Conservation (phyloP, 2,113 vertebrate genomes). For the Mesocricetus auratus region DNA sequence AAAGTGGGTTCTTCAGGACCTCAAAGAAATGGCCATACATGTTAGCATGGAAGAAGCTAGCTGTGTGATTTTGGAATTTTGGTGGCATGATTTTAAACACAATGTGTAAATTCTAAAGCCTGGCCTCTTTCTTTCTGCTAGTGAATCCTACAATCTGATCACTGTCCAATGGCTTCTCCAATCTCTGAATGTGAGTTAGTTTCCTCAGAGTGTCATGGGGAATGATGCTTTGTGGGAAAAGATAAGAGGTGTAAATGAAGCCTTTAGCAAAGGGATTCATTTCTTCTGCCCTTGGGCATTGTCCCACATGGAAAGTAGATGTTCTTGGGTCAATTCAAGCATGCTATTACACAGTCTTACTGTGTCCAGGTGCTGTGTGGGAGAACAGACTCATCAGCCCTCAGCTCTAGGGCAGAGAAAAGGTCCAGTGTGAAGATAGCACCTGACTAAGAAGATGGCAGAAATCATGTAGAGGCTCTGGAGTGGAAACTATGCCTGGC, state of each 20-base stretch:
- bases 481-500: not conserved
- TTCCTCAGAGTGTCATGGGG: not conserved
- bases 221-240: not conserved
- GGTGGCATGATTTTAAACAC: not conserved
- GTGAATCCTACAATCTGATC: not conserved
- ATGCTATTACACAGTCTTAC: not conserved
- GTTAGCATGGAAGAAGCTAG: not conserved
- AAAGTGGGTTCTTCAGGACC: not conserved
- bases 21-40: not conserved
- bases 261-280: not conserved
- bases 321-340: not conserved
- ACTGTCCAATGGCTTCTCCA: not conserved
- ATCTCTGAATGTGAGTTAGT: not conserved
- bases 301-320: not conserved
- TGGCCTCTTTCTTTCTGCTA: not conserved
- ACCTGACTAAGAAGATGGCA: not conserved
- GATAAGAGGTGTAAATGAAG: not conserved
- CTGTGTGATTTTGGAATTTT: not conserved
- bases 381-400: not conserved
- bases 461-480: not conserved
- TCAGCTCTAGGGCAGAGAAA: not conserved
- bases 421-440: not conserved
- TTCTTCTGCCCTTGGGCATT: not conserved
- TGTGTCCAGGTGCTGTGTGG: not conserved
- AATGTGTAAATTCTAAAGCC: constrained; percentile 33